Conservation (phyloP, 2,888 invertebrate genomes). For the Oxystoma pomonae region DNA sequence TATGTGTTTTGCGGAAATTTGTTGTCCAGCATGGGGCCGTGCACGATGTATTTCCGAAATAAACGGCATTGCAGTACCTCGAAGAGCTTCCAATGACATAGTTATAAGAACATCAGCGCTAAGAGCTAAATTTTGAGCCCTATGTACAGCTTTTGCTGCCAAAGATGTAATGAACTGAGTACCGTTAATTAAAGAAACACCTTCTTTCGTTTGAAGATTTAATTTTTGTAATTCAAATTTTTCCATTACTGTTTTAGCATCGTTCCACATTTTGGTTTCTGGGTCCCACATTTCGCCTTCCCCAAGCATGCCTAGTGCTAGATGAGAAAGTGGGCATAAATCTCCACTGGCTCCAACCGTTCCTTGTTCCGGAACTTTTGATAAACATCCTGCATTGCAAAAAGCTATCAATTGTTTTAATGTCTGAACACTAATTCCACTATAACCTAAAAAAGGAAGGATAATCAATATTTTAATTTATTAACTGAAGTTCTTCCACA, state of each 20-base stretch:
- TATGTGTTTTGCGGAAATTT: constrained; percentile 54
- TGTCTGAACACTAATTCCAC: constrained; percentile 57
- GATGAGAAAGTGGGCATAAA: constrained; percentile 60
- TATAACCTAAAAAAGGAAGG: constrained; percentile 46
- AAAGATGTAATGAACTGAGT: constrained; percentile 64
- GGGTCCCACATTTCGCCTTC: constrained; percentile 61
- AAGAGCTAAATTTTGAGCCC: constrained; percentile 54
- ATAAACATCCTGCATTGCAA: constrained; percentile 52
- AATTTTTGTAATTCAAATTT: constrained; percentile 53
- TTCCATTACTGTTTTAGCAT: constrained; percentile 52
- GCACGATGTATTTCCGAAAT: constrained; percentile 60
- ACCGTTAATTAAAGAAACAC: constrained; percentile 62
- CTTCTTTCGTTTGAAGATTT: constrained; percentile 58
- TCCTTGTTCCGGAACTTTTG: constrained; percentile 65
- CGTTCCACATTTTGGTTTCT: constrained; percentile 50
- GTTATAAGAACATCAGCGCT: constrained; percentile 65
- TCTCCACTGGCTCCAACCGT: constrained; percentile 67
- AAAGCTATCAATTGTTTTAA: constrained; percentile 52
- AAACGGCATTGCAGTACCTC: constrained; percentile 61
- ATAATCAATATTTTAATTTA: no score
- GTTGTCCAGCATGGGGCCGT: constrained; percentile 61
- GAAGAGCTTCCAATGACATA: constrained; percentile 60
- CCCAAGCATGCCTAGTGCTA: constrained; percentile 62
- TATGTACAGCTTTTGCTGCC: constrained; percentile 60
- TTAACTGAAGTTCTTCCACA: no score